A percentile compares a stretch with the other conserved stretches of the same genome.
These are phyloP conservation scores for Paramormyrops hopkinsi DNA, from an alignment of 2,797 vertebrate genomes.

Conservation along the genomic window DNA sequence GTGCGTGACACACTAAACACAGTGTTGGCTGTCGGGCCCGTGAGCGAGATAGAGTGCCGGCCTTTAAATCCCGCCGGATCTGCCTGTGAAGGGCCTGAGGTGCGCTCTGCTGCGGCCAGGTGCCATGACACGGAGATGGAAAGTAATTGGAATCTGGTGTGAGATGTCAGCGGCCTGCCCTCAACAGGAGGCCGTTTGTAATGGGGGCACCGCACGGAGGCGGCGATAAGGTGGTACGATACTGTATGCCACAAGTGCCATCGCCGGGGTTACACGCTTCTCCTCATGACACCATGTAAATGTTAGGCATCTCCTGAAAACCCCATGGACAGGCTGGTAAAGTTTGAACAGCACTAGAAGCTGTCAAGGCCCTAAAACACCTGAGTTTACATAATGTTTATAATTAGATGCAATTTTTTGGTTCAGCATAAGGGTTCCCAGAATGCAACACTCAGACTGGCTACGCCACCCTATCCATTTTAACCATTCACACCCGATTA, in stretches of 20 bases:
- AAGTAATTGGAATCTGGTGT: constrained; percentile 48
- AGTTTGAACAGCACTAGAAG: neutral
- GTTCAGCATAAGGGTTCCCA: neutral
- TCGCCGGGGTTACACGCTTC: neutral
- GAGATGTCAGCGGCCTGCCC: constrained; percentile 13
- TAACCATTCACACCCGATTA: constrained; percentile 32
- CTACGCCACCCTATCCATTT: constrained; percentile 29
- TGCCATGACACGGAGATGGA: constrained; percentile 36
- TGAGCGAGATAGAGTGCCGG: neutral
- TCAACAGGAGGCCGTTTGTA: constrained; percentile 13
- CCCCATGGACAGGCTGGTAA: neutral
- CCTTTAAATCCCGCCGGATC: constrained; percentile 7
- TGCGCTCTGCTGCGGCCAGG: neutral
- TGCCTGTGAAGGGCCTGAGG: neutral
- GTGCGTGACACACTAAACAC: constrained; percentile 8
- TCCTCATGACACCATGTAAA: constrained; percentile 1
- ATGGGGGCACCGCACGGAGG: neutral
- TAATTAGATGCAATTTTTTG: constrained; percentile 13
- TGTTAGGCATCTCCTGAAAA: neutral
- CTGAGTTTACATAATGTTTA: neutral
- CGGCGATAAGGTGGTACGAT: neutral
- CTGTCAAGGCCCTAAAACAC: neutral
- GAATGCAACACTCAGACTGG: neutral
- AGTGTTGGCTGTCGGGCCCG: neutral
- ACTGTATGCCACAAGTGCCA: neutral